These are phyloP conservation scores for Diogma glabrata DNA, from an alignment of 2,888 invertebrate genomes.

Conservation along the genomic window DNA sequence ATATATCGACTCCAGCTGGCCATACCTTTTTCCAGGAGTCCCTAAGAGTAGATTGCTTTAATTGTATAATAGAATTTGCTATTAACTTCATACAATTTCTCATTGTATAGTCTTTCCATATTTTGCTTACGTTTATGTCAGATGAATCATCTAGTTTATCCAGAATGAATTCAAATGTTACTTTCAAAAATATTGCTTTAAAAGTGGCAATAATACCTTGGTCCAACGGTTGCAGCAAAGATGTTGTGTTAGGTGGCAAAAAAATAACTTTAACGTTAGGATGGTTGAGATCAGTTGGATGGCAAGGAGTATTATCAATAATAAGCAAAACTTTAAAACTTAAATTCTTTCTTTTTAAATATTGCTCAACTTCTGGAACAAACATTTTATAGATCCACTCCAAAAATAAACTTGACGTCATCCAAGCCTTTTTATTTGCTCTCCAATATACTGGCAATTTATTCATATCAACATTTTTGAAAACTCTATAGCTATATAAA, in stretches of 20 bases:
- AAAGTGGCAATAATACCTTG: background rate
- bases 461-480: slow-evolving; percentile 6
- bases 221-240: background rate
- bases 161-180: background rate
- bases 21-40: too few relatives aligned
- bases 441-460: slow-evolving; percentile 7
- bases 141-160: background rate
- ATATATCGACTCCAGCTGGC: too few relatives aligned
- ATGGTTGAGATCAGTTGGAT: slow-evolving; percentile 1
- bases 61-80: too few relatives aligned
- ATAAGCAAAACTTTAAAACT: slow-evolving; percentile 6
- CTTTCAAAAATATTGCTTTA: background rate
- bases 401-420: background rate
- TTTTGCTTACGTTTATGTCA: too few relatives aligned
- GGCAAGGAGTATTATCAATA: slow-evolving; percentile 1
- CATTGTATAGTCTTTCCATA: too few relatives aligned
- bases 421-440: background rate
- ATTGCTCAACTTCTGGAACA: slow-evolving; percentile 3
- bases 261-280: background rate
- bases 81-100: too few relatives aligned
- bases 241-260: background rate
- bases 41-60: too few relatives aligned
- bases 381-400: background rate
- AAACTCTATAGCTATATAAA: too few relatives aligned
- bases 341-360: background rate